These are phyloP conservation scores for Isichthys henryi DNA, from an alignment of 2,113 vertebrate species.

Conservation along the genomic window DNA sequence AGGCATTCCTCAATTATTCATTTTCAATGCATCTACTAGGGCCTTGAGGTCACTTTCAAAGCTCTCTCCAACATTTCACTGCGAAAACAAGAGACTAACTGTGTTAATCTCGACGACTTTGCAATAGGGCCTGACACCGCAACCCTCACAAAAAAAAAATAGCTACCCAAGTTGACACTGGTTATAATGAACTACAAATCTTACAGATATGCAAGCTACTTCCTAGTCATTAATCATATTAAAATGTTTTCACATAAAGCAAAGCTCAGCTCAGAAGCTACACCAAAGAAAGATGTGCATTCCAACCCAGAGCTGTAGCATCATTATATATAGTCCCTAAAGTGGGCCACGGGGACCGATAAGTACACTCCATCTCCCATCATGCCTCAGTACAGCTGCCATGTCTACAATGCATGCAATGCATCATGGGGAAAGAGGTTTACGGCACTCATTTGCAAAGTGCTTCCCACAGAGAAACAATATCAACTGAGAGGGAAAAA, in stretches of 20 bases:
- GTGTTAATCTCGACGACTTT: background rate
- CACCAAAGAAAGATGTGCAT: background rate
- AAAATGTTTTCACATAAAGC: background rate
- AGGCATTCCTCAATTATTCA: background rate
- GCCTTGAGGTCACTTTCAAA: background rate
- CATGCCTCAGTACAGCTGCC: background rate
- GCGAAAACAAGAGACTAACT: background rate
- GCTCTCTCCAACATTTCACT: background rate
- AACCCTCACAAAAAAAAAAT: background rate
- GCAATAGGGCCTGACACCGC: background rate
- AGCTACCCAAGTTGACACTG: background rate
- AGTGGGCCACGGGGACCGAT: background rate
- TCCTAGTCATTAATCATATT: background rate
- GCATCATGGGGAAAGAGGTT: background rate
- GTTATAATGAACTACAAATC: background rate
- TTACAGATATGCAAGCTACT: background rate
- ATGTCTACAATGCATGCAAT: background rate
- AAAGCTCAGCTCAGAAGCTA: background rate
- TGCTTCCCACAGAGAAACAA: background rate
- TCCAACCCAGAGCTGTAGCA: background rate
- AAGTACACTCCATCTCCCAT: background rate
- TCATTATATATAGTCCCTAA: background rate
- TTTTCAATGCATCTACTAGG: background rate
- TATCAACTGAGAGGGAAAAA: background rate
- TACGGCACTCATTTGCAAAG: background rate